Evolutionary conservation across 2,113 vertebrate genomes (phyloP), one percentile per base, ranked within the genome.

Genomic region (Ahaetulla prasina): DNA sequence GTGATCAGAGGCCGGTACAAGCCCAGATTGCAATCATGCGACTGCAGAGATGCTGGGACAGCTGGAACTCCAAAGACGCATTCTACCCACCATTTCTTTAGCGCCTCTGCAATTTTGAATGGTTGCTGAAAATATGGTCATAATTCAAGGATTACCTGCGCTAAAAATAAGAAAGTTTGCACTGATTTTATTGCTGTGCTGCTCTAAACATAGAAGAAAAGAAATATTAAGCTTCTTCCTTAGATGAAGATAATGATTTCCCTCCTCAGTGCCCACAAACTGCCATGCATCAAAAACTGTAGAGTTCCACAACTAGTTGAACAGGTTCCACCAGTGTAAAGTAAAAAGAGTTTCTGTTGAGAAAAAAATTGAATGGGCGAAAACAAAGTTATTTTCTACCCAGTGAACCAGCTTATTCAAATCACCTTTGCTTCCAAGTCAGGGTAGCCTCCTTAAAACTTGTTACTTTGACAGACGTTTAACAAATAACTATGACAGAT

Each of bases 251-350:
- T 55, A 23, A 25, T 92, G 93, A 25, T 90, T 94, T 95, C 94
- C 93, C 49, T 91, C 90, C 52, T 23, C 92, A 88, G 94, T 94
- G 92, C 43, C 85, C 93, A 91, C 68, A 89, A 92, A 89, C 95
- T 93, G 93, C 91, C 94, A 90, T 93, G 87, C 91, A 39, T 30
- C 47, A 80, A 88, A 92, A 95, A 94, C 88, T 22, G 93, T 87
- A 85, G 93, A 94, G 93, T 85, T 92, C 95, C 91, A 93, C 90
- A 96, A 94, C 95, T 96, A 96, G 93, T 92, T 92, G 94, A 95
- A 97, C 94, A 94, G 84, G 92, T 68, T 96, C 91, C 60, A 90
- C 54, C 68, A 95, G 92, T 86, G 90, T 89, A 91, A 57, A 94
- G 14, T 8, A 63, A 68, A 96, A 3, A n/a, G 94, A 94, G 49